phyloP scores from a whole-genome alignment of 2,113 vertebrate genomes.

The Mormoops blainvillei region DNA sequence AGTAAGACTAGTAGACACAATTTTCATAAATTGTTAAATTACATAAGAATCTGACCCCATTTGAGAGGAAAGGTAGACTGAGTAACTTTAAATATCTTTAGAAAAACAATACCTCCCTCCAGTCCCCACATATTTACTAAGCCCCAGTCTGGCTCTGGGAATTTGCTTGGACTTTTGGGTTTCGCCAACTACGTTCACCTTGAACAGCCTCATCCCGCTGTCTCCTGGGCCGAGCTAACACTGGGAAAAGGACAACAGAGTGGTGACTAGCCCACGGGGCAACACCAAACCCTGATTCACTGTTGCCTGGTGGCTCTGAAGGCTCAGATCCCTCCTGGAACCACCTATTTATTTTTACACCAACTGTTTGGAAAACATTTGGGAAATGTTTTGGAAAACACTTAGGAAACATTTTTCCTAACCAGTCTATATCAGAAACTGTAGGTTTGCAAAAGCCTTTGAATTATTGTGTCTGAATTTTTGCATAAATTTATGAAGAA shows the following conservation, averaged over 20 bases:
- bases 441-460: not conserved
- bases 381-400: too few species aligned
- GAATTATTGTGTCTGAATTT: not conserved
- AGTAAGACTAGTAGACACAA: not conserved
- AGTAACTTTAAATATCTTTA: not conserved
- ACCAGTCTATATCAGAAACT: not conserved
- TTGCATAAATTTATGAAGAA: not conserved
- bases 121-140: not conserved
- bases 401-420: not conserved
- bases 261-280: accelerated
- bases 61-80: not conserved
- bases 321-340: not conserved
- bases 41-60: not conserved
- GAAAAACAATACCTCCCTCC: not conserved
- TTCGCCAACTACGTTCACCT: not conserved
- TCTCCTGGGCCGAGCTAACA: not conserved
- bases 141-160: accelerated
- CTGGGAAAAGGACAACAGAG: not conserved
- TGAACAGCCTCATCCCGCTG: not conserved
- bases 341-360: not conserved
- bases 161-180: not conserved
- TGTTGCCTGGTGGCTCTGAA: too few species aligned
- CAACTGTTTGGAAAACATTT: too few species aligned
- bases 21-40: not conserved
- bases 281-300: not conserved